Evolutionary conservation across 2,888 invertebrate genomes (phyloP).

Genomic region (Harpagoxenus sublaevis): DNA sequence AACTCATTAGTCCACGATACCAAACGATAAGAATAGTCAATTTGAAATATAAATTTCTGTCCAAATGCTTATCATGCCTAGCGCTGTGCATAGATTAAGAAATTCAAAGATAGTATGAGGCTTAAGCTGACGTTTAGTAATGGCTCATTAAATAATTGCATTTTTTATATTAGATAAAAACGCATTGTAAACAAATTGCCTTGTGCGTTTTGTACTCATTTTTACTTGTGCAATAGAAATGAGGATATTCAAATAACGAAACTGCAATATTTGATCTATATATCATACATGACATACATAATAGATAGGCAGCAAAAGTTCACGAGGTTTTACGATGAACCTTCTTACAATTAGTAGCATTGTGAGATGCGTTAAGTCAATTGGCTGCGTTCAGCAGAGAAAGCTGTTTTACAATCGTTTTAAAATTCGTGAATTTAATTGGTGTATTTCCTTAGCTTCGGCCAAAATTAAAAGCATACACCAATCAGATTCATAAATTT

Average conservation of each 20-base stretch:
- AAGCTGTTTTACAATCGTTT: too few species aligned
- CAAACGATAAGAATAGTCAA: constrained; percentile 43
- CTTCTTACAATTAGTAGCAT: neutral
- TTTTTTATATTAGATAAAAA: constrained; percentile 22
- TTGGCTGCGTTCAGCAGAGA: too few species aligned
- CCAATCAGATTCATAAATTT: too few species aligned
- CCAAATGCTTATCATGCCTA: constrained; percentile 51
- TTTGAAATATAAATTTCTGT: constrained; percentile 49
- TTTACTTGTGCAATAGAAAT: constrained; percentile 11
- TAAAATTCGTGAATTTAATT: too few species aligned
- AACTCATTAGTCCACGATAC: constrained; percentile 35
- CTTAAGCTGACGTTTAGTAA: constrained; percentile 43
- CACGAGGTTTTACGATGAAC: neutral
- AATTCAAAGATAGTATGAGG: constrained; percentile 36
- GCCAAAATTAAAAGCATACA: too few species aligned
- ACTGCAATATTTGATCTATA: constrained; percentile 41
- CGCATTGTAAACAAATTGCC: neutral
- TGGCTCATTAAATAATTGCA: constrained; percentile 4
- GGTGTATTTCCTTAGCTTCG: too few species aligned
- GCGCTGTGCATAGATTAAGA: constrained; percentile 49
- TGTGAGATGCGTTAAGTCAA: neutral
- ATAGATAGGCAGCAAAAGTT: neutral
- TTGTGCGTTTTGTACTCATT: constrained; percentile 27
- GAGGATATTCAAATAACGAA: constrained; percentile 44
- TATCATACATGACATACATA: neutral